Evolutionary conservation across 2,888 invertebrate genomes (phyloP).

Genomic region (Lithodes maja): DNA sequence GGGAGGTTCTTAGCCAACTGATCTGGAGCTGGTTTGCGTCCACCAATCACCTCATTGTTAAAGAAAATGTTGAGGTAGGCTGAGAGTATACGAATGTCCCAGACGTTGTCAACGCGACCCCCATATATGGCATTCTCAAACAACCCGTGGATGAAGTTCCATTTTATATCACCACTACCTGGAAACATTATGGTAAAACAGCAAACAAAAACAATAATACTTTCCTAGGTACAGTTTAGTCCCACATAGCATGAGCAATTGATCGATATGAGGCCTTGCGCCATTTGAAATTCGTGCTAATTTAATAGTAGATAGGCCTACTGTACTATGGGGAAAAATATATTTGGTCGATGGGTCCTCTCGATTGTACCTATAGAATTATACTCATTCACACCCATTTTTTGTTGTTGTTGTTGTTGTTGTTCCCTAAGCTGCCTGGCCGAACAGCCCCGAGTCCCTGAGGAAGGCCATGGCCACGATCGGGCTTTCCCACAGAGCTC

Average conservation of each 20-base stretch:
- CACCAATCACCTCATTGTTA: conserved; percentile 77
- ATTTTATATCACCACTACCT: conserved; percentile 74
- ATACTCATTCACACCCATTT: too few relatives aligned
- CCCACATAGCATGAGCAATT: too few relatives aligned
- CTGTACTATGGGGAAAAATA: too few relatives aligned
- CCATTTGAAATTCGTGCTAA: background rate
- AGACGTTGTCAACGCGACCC: conserved; percentile 86
- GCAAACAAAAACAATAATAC: too few relatives aligned
- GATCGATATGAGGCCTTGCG: background rate
- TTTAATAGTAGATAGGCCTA: background rate
- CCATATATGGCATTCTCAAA: conserved; percentile 89
- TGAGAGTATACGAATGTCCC: conserved; percentile 82
- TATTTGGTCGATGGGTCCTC: too few relatives aligned
- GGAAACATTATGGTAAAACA: conserved; percentile 17
- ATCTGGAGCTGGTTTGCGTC: conserved; percentile 78
- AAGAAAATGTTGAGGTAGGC: conserved; percentile 82
- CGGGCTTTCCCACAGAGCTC: too few relatives aligned
- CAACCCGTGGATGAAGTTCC: conserved; percentile 86
- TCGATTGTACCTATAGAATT: too few relatives aligned
- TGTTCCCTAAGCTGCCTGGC: too few relatives aligned
- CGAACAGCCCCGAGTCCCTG: too few relatives aligned
- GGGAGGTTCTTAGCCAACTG: conserved; percentile 78
- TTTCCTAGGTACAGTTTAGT: too few relatives aligned
- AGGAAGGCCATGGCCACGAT: too few relatives aligned
- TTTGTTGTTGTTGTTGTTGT: too few relatives aligned